phyloP scores from a whole-genome alignment of 30 jellyfish, hydroid and myxozoan genomes.

The Calvadosia cruxmelitensis region DNA sequence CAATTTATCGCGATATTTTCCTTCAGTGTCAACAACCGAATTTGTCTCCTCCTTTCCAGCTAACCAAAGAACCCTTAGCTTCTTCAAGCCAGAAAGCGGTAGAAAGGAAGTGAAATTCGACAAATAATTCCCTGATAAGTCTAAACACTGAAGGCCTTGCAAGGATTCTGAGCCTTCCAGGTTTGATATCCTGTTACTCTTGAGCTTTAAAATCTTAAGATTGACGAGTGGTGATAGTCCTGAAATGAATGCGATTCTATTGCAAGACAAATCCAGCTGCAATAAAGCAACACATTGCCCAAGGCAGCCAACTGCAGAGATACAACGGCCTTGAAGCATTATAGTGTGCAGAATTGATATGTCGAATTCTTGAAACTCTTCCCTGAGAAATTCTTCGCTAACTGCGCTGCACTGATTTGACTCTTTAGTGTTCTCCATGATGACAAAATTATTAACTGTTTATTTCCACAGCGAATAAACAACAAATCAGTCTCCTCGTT shows the following conservation, averaged over 20 bases:
- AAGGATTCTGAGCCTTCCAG: not conserved
- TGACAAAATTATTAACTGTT: no score
- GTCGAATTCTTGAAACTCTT: not conserved
- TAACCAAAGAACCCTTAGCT: not conserved
- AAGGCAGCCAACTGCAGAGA: not conserved
- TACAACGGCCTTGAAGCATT: not conserved
- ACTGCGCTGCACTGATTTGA: no score
- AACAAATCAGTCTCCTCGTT: no score
- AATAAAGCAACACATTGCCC: not conserved
- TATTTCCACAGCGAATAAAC: no score
- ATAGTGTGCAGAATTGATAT: not conserved
- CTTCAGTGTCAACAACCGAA: not conserved
- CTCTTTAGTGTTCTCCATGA: no score
- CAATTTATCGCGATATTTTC: not conserved
- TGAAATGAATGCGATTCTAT: not conserved
- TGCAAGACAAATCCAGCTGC: not conserved
- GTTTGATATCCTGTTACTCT: not conserved
- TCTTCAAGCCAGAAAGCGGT: not conserved
- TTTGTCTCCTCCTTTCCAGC: not conserved
- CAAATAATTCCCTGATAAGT: not conserved
- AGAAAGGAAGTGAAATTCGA: not conserved
- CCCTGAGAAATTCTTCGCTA: not conserved
- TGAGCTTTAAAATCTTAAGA: not conserved
- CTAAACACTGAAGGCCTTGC: not conserved
- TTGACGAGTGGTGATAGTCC: no score